These are phyloP conservation scores for Lucifuga dentata DNA, from an alignment of 2,113 vertebrate genomes.

Conservation along the genomic window DNA sequence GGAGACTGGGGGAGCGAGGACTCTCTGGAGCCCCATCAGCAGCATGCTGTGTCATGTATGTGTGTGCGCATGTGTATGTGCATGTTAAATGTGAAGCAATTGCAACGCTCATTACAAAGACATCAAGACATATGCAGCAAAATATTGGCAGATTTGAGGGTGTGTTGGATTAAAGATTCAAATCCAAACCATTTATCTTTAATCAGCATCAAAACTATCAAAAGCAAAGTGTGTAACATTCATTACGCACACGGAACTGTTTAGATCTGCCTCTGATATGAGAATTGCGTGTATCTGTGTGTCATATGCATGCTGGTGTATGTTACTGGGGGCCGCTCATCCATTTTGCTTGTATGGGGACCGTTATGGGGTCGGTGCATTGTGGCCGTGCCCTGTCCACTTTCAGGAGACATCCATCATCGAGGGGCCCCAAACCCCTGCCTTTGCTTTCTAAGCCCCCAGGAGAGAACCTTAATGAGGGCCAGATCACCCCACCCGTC, in stretches of 20 bases:
- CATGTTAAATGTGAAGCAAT: conserved; percentile 67
- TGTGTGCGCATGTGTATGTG: conserved; percentile 32
- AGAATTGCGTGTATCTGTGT: conserved; percentile 27
- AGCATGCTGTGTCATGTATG: conserved; percentile 67
- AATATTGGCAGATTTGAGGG: conserved; percentile 12
- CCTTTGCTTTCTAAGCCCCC: conserved; percentile 50
- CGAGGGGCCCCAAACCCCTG: conserved; percentile 50
- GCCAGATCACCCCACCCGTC: conserved; percentile 77
- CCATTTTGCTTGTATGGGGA: conserved; percentile 70
- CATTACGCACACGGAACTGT: conserved; percentile 33
- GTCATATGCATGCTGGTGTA: conserved; percentile 1
- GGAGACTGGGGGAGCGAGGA: conserved; percentile 72
- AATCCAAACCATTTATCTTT: too few species aligned
- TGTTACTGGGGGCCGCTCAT: conserved; percentile 57
- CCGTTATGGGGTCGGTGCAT: conserved; percentile 79
- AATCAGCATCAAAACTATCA: not conserved
- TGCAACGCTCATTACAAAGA: conserved; percentile 52
- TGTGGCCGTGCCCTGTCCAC: conserved; percentile 82
- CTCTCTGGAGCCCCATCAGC: conserved; percentile 79
- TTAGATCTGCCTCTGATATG: conserved; percentile 26
- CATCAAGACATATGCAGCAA: conserved; percentile 46
- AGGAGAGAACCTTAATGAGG: conserved; percentile 81
- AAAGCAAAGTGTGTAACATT: not conserved
- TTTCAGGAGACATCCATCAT: conserved; percentile 86
- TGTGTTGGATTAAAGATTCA: conserved; percentile 35